Conservation (phyloP, 2,797 vertebrate genomes). For the Neopelma chrysocephalum region DNA sequence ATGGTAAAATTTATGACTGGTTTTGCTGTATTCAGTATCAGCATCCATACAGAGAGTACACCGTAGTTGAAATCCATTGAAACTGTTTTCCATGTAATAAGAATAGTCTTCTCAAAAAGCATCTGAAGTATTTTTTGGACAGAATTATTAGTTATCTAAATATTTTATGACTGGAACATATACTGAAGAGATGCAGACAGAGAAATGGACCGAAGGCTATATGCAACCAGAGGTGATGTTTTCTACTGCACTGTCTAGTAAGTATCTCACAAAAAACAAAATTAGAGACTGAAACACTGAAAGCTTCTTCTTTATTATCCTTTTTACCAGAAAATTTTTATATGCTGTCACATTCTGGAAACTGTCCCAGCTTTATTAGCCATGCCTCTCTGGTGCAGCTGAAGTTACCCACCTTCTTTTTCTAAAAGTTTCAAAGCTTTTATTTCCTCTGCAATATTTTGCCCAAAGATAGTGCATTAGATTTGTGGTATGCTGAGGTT, state of each 20-base stretch:
- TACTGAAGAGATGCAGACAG: background rate
- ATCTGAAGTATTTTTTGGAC: constrained; percentile 46
- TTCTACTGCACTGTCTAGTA: background rate
- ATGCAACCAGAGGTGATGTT: background rate
- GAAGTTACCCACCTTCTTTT: background rate
- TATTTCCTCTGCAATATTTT: constrained; percentile 29
- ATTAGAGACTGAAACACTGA: background rate
- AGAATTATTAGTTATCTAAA: constrained; percentile 53
- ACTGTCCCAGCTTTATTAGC: background rate
- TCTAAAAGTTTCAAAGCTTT: constrained; percentile 15
- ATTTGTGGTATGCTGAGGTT: constrained; percentile 46
- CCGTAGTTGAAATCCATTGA: constrained; percentile 16
- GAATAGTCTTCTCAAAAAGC: constrained; percentile 32
- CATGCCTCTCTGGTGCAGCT: background rate
- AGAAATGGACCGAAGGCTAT: background rate
- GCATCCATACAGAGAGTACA: background rate
- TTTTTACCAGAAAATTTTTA: background rate
- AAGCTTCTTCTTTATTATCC: background rate
- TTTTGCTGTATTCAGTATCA: background rate
- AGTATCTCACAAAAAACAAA: background rate
- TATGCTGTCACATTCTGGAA: background rate
- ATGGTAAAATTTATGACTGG: background rate
- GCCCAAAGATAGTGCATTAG: constrained; percentile 21
- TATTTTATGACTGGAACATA: background rate
- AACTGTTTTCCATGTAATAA: background rate